These are phyloP conservation scores for Myopa tessellatipennis DNA, from an alignment of 2,888 invertebrate species.

Conservation along the genomic window DNA sequence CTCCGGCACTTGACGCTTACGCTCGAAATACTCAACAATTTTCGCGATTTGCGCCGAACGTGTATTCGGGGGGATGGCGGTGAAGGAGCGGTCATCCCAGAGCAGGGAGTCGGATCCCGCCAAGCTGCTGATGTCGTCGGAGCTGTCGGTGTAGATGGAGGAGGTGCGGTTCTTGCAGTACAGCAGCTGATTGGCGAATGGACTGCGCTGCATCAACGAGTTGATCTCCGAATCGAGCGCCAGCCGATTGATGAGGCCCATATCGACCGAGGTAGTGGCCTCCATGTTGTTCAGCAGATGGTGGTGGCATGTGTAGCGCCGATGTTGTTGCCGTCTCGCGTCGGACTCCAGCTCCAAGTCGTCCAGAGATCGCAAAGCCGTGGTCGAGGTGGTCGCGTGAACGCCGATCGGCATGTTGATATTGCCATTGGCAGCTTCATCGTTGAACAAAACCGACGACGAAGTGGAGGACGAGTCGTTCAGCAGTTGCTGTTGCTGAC, in stretches of 20 bases:
- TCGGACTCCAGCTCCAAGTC: constrained; percentile 69
- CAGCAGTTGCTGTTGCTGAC: constrained; percentile 54
- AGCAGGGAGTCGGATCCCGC: constrained; percentile 80
- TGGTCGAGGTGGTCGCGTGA: constrained; percentile 68
- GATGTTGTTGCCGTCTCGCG: constrained; percentile 56
- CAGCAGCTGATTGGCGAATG: constrained; percentile 70
- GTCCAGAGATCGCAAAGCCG: constrained; percentile 73
- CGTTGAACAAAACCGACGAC: constrained; percentile 70
- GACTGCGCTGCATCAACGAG: constrained; percentile 68
- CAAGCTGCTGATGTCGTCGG: constrained; percentile 85
- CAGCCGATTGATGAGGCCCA: constrained; percentile 70
- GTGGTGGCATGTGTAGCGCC: constrained; percentile 65
- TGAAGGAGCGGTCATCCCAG: constrained; percentile 76
- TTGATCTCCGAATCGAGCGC: constrained; percentile 69
- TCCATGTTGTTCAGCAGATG: constrained; percentile 59
- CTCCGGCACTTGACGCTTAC: constrained; percentile 73
- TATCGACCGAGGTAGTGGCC: constrained; percentile 57
- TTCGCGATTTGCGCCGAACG: constrained; percentile 80
- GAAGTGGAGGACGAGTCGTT: constrained; percentile 69
- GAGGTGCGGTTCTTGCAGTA: constrained; percentile 77
- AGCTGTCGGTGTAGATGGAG: constrained; percentile 88
- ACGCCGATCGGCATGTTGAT: constrained; percentile 54
- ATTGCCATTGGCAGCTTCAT: constrained; percentile 70
- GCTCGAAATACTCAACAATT: constrained; percentile 90
- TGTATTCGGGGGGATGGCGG: constrained; percentile 69